A percentile compares a stretch with the other conserved stretches of the same genome.
These are phyloP conservation scores for Malacoctenus gilli DNA, from an alignment of 2,797 vertebrate genomes.

Conservation along the genomic window DNA sequence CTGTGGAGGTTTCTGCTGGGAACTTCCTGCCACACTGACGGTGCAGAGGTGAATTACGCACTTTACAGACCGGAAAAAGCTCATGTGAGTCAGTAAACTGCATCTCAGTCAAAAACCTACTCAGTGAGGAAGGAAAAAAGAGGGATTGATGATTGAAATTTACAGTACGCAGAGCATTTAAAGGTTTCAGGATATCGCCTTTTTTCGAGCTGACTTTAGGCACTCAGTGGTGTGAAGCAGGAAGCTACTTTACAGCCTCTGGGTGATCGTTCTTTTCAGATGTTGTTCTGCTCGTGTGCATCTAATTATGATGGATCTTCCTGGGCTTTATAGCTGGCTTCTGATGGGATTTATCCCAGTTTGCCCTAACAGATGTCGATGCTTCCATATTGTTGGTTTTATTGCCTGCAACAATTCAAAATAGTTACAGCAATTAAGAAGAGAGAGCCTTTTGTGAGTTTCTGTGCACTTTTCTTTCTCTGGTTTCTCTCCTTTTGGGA, in stretches of 20 bases:
- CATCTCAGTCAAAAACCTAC: slow-evolving; percentile 1
- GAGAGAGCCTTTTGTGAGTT: neutral
- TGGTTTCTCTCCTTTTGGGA: neutral
- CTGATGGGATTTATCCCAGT: slow-evolving; percentile 27
- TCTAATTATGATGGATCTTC: slow-evolving; percentile 5
- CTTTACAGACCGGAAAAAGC: slow-evolving; percentile 11
- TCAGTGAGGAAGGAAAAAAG: neutral
- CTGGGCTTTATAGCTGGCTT: slow-evolving; percentile 11
- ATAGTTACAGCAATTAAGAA: neutral
- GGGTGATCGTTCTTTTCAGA: slow-evolving; percentile 12
- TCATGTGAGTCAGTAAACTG: neutral
- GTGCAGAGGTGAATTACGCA: slow-evolving; percentile 19
- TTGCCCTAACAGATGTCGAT: slow-evolving; percentile 35
- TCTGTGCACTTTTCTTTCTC: neutral
- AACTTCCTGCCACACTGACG: slow-evolving; percentile 28
- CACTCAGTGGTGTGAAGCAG: neutral
- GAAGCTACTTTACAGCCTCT: neutral
- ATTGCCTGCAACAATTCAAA: slow-evolving; percentile 6
- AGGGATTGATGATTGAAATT: slow-evolving; percentile 20
- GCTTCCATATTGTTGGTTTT: slow-evolving; percentile 15
- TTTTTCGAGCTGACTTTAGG: slow-evolving; percentile 4
- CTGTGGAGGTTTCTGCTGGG: slow-evolving; percentile 47
- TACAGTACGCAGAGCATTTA: slow-evolving; percentile 9
- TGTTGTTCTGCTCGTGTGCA: slow-evolving; percentile 18
- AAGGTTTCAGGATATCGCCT: neutral